A percentile compares a stretch with the other conserved stretches of the same genome.
These are phyloP conservation scores for Herminia tarsipennalis DNA, from an alignment of 2,888 invertebrate species.

Conservation along the genomic window DNA sequence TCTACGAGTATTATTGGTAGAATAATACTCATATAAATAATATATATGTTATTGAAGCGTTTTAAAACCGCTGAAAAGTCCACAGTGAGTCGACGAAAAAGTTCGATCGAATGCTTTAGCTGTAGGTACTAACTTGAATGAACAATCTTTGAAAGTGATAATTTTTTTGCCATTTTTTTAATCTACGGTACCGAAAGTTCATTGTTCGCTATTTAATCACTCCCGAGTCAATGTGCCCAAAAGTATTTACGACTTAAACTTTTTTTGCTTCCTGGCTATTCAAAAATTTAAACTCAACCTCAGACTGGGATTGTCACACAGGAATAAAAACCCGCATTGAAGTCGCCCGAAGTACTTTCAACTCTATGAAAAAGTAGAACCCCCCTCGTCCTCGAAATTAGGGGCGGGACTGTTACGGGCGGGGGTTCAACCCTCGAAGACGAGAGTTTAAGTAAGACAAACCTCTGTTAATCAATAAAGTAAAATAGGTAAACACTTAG, in stretches of 20 bases:
- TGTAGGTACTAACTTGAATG: slow-evolving; percentile 35
- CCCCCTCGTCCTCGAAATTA: no score
- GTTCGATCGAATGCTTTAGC: slow-evolving; percentile 27
- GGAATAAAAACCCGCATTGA: no score
- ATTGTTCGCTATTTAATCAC: slow-evolving; percentile 38
- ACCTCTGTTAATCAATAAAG: no score
- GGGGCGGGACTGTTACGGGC: no score
- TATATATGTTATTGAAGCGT: slow-evolving; percentile 30
- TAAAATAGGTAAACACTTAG: no score
- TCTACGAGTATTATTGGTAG: slow-evolving; percentile 22
- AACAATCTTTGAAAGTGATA: slow-evolving; percentile 40
- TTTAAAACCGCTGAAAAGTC: slow-evolving; percentile 32
- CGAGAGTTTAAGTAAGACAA: no score
- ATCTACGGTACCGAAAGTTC: slow-evolving; percentile 23
- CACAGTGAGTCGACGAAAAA: slow-evolving; percentile 38
- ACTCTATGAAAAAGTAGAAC: no score
- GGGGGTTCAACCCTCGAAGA: no score
- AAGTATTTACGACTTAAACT: slow-evolving; percentile 16
- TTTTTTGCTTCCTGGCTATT: not conserved
- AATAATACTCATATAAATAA: slow-evolving; percentile 25
- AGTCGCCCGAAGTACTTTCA: no score
- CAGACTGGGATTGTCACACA: no score
- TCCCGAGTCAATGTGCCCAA: slow-evolving; percentile 33
- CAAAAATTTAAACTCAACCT: no score
- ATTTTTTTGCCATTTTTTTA: slow-evolving; percentile 44